Evolutionary conservation across 2,113 vertebrate species (phyloP), one percentile per base, ranked within the genome.

Genomic region (Dendropsophus ebraccatus): DNA sequence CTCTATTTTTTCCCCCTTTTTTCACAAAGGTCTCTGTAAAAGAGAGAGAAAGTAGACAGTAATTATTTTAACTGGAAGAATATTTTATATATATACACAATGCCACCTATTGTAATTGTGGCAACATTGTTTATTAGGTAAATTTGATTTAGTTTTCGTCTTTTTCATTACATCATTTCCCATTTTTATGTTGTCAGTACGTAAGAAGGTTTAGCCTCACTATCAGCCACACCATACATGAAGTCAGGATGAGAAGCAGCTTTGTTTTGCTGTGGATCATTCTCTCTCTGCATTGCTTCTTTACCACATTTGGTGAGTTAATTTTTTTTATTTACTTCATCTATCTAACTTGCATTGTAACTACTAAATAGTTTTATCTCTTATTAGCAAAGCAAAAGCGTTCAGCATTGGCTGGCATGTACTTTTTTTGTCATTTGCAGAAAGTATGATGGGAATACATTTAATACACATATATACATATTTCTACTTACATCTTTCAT

Each of bases 181-280:
- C 28, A 1, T 30, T 67, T 67, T 11, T 28, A 30, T 25, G n/a
- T n/a, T 41, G 28, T 37, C 30, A 37, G 2, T n/a, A 60, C 16
- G 62, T 60, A 80, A 80, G 41, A 32, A 11, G 32, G 8, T 10
- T 23, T 52, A 17, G 35, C 14, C 25, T 45, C 35, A 62, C 35
- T 37, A 54, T 0, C 19, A 49, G 47, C 19, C 52, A 37, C 77
- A 41, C 5, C 54, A 12, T 11, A 0, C 28, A 17, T 62, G 75
- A 45, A 58, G 54, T 30, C 28, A 60, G 41, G 77, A 80, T 80
- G 77, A 80, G 49, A n/a, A 37, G 54, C 50, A 62, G 9, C 8
- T 12, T 35, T 52, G 17, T 80, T 19, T 60, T 80, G 32, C 77
- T 80, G 52, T 58, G 52, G 30, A 10, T 80, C 12, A 37, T 58